Evolutionary conservation across 2,797 vertebrate genomes (phyloP), one percentile per base, ranked within the genome.

Genomic region (Lepilemur ruficaudatus): DNA sequence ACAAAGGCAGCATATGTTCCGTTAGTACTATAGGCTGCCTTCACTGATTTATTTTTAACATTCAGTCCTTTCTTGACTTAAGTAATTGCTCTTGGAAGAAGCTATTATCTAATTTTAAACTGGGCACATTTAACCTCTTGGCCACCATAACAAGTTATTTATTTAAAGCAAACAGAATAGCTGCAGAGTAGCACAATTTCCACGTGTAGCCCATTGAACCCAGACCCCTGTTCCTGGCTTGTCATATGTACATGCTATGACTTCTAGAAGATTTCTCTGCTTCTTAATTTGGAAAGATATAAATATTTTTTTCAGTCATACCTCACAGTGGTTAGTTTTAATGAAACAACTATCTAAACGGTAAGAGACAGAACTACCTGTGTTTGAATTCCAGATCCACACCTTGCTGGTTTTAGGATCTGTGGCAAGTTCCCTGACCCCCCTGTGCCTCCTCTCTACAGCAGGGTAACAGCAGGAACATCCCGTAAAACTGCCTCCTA

Each of bases 1-100:
- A 0, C 12, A 30, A 81, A 81, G 61, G 15, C 41, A 91, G 69
- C 84, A 28, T 92, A 52, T 96, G 95, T 95, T 90, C 57, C 30
- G 35, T 50, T 88, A 50, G 67, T 23, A 28, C n/a, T n/a, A 7
- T 22, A 67, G 57, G 78, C 35, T 28, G 23, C 87, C 85, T 73
- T 89, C 15, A 7, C 46, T 15, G 57, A 30, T 92, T 95, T 94
- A 90, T 94, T 96, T 97, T 96, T 92, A 88, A 92, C 93, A 91
- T 89, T 48, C 46, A 41, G 65, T 32, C 35, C 89, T 67, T 93
- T 91, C 57, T 83, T 43, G 52, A 69, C 79, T 95, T 88, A 46
- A 89, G 57, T 92, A 83, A 79, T 93, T 93, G 69, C 73, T 93
- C 48, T 23, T 41, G 55, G 59, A 96, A 79, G 87, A 92, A 85